Evolutionary conservation across 2,113 vertebrate genomes (phyloP).

Genomic region (Campylorhamphus procurvoides): DNA sequence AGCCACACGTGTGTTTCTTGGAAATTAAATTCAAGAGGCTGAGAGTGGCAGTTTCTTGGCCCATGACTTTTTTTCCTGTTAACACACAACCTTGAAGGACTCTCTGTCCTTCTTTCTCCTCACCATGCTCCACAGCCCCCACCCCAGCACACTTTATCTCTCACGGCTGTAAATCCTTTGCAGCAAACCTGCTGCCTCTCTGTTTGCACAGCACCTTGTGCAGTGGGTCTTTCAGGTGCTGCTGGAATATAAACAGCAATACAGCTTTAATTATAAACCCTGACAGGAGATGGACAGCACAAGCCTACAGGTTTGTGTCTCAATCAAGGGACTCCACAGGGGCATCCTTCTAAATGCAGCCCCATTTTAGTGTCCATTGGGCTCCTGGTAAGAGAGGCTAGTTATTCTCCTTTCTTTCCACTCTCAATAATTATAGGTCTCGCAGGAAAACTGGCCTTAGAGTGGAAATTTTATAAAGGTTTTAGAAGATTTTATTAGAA

Average conservation of each 20-base stretch:
- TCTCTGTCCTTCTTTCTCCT: not conserved
- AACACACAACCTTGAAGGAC: not conserved
- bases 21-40: not conserved
- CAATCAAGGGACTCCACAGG: constrained; percentile 24
- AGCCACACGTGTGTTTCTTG: rapidly evolving
- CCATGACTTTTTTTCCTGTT: not conserved
- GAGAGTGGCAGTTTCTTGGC: not conserved
- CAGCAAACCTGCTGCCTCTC: not conserved
- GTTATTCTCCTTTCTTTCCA: constrained; percentile 6
- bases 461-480: constrained; percentile 43
- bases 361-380: not conserved
- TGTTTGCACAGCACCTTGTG: constrained; percentile 43
- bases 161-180: not conserved
- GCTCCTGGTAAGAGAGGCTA: not conserved
- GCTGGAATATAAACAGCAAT: constrained; percentile 32
- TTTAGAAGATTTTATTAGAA: constrained; percentile 55
- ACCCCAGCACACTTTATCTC: not conserved
- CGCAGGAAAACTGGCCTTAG: constrained; percentile 27
- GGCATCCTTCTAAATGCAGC: not conserved
- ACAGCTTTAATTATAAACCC: constrained; percentile 28
- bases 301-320: not conserved
- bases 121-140: not conserved
- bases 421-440: constrained; percentile 42
- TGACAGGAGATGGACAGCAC: not conserved
- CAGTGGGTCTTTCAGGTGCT: not conserved